Evolutionary conservation across 2,797 vertebrate species (phyloP), one percentile per base, ranked within the genome.

Genomic region (Setipinna tenuifilis): DNA sequence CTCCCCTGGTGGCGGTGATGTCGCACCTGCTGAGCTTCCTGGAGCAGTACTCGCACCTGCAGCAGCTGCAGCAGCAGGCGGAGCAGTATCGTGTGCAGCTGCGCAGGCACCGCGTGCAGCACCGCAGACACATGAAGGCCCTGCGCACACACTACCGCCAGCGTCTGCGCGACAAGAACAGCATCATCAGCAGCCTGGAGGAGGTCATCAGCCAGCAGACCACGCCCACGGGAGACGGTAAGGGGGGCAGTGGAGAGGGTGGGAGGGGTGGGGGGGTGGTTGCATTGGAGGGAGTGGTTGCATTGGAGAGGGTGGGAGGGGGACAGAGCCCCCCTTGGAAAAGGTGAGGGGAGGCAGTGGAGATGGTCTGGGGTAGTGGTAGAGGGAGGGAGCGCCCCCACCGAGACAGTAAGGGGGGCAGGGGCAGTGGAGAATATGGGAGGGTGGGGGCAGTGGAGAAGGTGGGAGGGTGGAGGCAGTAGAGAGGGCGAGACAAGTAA

Each of bases 31-130:
- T 96, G 90, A 96, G 90, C 89, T 97, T 97, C 93, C 94, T 97
- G 93, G 96, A 97, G 93, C 96, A 96, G 87, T 96, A 97, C 90
- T 93, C 95, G 6, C 96, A 97, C 90, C 95, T 97, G 90, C 96
- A 97, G 93, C 95, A 95, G 89, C 94, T 97, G 84, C 96, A 97
- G 92, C 95, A 96, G 91, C 95, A 95, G 87, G 95, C 94, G 0
- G 93, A 95, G 83, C 94, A 95, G 90, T 97, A 96, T 89, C 93
- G 95, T 1, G 85, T 93, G 75, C 95, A 96, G 87, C 93, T 96
- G 58, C 94, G 93, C 90, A 93, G 94, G 84, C 95, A 96, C 84
- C 94, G 94, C 0, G 91, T 93, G 62, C 95, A 95, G 86, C 95
- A 96, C 88, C 92, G 94, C 0, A 90, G 89, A 0, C 95, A 95